Conservation (phyloP, 2,113 vertebrate species). For the Mesitornis unicolor region DNA sequence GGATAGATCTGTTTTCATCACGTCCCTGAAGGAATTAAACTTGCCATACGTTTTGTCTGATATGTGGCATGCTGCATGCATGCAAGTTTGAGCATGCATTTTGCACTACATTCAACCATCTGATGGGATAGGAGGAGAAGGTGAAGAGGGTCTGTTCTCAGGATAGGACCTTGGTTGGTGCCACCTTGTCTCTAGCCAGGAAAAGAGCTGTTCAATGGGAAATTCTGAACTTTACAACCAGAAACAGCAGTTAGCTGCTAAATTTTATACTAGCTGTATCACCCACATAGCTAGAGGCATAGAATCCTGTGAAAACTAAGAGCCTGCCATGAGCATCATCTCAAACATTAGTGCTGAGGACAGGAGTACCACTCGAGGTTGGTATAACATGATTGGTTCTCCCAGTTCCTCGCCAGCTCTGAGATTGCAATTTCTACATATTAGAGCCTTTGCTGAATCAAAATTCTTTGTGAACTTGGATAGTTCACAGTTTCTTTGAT, state of each 20-base stretch:
- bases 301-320: not conserved
- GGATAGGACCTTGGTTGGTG: not conserved
- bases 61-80: accelerated
- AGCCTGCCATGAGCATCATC: accelerated
- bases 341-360: not conserved
- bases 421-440: not conserved
- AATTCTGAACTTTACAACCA: not conserved
- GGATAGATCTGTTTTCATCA: not conserved
- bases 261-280: not conserved
- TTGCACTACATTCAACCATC: not conserved
- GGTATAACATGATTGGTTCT: not conserved
- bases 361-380: not conserved
- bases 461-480: not conserved
- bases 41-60: not conserved
- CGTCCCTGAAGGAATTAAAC: not conserved
- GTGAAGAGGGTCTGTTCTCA: not conserved
- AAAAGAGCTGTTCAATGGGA: not conserved
- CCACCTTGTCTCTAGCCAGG: not conserved
- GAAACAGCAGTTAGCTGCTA: not conserved
- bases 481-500: not conserved
- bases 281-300: not conserved
- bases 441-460: not conserved
- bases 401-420: not conserved
- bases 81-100: not conserved
- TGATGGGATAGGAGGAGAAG: not conserved